Conservation (phyloP, 2,888 invertebrate genomes). For the Ptychoptera albimana region DNA sequence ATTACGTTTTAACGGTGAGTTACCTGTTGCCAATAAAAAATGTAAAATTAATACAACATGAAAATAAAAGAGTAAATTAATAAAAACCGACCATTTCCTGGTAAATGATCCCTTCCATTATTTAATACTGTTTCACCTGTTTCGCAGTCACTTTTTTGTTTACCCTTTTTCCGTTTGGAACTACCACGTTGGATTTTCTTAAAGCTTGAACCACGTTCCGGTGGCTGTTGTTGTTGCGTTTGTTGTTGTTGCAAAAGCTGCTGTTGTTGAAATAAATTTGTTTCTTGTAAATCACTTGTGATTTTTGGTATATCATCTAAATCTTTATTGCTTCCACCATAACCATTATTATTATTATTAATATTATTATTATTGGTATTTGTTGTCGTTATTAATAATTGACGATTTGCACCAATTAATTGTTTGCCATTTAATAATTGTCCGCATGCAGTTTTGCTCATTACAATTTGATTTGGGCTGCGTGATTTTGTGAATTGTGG, state of each 20-base stretch:
- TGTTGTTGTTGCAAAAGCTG: not conserved
- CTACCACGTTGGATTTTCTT: slow-evolving; percentile 56
- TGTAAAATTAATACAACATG: not conserved
- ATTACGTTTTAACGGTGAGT: slow-evolving; percentile 33
- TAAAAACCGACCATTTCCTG: slow-evolving; percentile 44
- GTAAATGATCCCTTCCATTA: slow-evolving; percentile 57
- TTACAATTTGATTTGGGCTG: not conserved
- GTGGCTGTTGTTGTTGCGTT: slow-evolving; percentile 8
- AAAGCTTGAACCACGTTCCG: slow-evolving; percentile 54
- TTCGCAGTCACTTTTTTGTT: slow-evolving; percentile 39
- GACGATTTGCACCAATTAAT: no score
- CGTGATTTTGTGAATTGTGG: no score
- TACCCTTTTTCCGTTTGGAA: slow-evolving; percentile 36
- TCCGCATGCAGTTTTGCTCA: slow-evolving; percentile 1
- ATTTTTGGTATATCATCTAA: not conserved
- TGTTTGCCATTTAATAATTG: no score
- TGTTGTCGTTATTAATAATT: not conserved
- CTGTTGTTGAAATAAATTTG: not conserved
- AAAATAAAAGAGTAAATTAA: slow-evolving; percentile 9
- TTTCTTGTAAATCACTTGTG: not conserved
- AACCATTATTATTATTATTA: slow-evolving; percentile 12
- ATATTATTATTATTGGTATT: slow-evolving; percentile 7
- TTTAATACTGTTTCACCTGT: slow-evolving; percentile 39
- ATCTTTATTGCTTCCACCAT: not conserved
- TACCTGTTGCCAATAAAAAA: slow-evolving; percentile 14